phyloP scores from a whole-genome alignment of 2,797 vertebrate species.

The Naso thynnoides region DNA sequence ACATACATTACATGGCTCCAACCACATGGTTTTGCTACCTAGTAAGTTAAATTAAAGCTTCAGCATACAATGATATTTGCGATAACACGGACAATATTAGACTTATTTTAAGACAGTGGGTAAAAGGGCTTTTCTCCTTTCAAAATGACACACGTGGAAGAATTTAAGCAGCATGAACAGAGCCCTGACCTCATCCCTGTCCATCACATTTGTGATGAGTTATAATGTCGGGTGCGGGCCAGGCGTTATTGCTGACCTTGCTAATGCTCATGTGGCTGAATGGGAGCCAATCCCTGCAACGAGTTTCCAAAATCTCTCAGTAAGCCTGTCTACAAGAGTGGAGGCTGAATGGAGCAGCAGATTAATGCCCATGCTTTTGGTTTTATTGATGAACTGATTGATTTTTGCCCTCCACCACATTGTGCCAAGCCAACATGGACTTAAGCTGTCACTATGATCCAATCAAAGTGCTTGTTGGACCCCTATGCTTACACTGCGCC shows the following conservation, averaged over 20 bases:
- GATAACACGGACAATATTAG: background rate
- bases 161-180: background rate
- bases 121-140: background rate
- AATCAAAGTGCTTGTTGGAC: constrained; percentile 25
- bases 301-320: constrained; percentile 12
- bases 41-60: background rate
- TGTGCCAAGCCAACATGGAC: constrained; percentile 12
- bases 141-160: background rate
- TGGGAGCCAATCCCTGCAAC: constrained; percentile 20
- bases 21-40: constrained; percentile 1
- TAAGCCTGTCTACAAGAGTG: constrained; percentile 4
- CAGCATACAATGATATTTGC: background rate
- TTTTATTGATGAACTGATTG: constrained; percentile 53
- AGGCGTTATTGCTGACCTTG: background rate
- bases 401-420: constrained; percentile 44
- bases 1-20: background rate
- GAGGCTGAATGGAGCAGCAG: constrained; percentile 15
- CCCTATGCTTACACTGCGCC: background rate
- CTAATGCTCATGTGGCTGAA: constrained; percentile 12
- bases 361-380: constrained; percentile 36
- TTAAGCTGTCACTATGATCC: constrained; percentile 25
- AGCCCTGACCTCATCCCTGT: constrained; percentile 6
- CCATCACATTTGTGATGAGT: constrained; percentile 18
- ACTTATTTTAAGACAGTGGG: constrained; percentile 10
- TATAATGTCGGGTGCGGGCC: constrained; percentile 13